Evolutionary conservation across 2,888 invertebrate species (phyloP).

Genomic region (Himalopsyche japonica): DNA sequence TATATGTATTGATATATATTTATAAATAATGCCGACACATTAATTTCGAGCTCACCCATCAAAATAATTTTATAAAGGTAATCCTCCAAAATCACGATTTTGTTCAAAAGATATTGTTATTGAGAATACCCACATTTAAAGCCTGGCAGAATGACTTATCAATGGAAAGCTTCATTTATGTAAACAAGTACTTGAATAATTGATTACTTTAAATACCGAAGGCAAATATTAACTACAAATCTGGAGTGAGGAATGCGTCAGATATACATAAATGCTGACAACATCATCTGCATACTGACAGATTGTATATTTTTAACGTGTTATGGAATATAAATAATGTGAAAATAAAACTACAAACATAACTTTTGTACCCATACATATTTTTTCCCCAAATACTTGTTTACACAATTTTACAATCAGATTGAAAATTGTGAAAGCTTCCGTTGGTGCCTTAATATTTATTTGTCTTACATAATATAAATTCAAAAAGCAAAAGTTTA

Average conservation of each 20-base stretch:
- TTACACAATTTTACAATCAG: background rate
- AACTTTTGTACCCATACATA: background rate
- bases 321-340: background rate
- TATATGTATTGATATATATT: too few species aligned
- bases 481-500: background rate
- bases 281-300: background rate
- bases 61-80: background rate
- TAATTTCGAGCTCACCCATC: background rate
- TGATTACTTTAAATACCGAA: background rate
- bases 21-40: background rate
- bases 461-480: background rate
- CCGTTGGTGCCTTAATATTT: background rate
- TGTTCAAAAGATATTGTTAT: background rate
- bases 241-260: background rate
- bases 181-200: background rate
- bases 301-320: background rate
- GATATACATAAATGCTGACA: background rate
- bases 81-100: background rate
- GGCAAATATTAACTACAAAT: background rate
- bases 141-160: background rate
- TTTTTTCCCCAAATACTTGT: background rate
- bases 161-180: constrained; percentile 1
- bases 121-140: background rate
- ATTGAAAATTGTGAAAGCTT: background rate
- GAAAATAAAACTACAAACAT: background rate